A percentile compares a stretch with the other conserved stretches of the same genome.
Conservation (phyloP, 2,113 vertebrate species). For the Macrotis lagotis region DNA sequence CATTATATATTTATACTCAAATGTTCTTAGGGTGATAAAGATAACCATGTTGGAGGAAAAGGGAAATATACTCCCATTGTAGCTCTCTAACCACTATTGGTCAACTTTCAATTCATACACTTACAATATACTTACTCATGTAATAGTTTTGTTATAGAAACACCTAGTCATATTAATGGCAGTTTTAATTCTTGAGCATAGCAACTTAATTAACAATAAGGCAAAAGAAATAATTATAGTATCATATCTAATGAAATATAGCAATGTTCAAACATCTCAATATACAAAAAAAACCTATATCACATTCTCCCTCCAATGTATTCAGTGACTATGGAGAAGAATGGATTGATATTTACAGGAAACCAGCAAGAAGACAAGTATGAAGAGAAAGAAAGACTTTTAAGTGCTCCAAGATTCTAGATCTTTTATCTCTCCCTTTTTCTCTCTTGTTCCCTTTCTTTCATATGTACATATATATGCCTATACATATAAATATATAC, state of each 20-base stretch:
- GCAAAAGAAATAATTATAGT: not conserved
- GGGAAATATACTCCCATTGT: not conserved
- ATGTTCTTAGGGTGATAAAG: not conserved
- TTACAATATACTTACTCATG: not conserved
- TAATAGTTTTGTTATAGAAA: not conserved
- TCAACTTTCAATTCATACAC: not conserved
- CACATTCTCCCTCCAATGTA: not conserved
- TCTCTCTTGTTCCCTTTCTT: not conserved
- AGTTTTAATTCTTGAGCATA: not conserved
- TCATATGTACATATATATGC: too few species aligned
- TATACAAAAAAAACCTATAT: not conserved
- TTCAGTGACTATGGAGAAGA: not conserved
- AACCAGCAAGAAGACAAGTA: not conserved
- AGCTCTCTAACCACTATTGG: not conserved
- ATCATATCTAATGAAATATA: not conserved
- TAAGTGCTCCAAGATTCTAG: not conserved
- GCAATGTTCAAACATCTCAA: not conserved
- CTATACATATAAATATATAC: too few species aligned
- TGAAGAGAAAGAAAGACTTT: rapidly evolving
- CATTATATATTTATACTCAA: not conserved
- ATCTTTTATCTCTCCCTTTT: not conserved
- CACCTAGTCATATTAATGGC: not conserved
- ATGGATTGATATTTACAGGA: not conserved
- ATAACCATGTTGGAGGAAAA: not conserved
- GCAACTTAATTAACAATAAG: not conserved